Base-by-base conservation (phyloP, 2,113 vertebrate genomes). In the Anoura caudifer region DNA sequence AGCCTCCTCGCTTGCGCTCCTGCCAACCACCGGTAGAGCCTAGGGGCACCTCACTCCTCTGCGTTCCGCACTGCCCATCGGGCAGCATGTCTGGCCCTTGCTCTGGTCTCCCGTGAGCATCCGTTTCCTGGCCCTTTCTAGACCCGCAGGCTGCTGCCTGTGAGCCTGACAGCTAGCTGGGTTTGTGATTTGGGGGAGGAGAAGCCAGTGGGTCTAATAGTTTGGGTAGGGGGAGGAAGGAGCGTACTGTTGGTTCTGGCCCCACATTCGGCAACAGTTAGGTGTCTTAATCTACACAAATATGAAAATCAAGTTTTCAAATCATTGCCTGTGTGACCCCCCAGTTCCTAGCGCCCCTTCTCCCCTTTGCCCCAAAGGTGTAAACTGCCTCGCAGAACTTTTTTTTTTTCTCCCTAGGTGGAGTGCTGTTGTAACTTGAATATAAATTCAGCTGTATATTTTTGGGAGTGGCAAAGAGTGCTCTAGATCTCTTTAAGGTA, bases 121-220 rank as follows among this genome's bases (percentile, higher is more conserved):
- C 69, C 28, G 54, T 95, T 96, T 91, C 69, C 72, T 86, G 61
- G 52, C 47, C 33, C 11, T 81, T 90, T 81, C 33, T 36, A 75
- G 54, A 75, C 22, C 17, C 22, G 24, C 69, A 90, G 52, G 45
- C 80, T 72, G 76, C 72, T 7, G n/a, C 19, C 61, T 14, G 33
- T 22, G 76, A 90, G 76, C 86, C 59, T 96, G 93, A 91, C 92
- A 82, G 52, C 76, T 33, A 67, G 59, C 87, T 41, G 93, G 91
- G 33, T 69, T 79, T 97, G 72, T 82, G 87, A 54, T 47, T 52
- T 90, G 67, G 94, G 81, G 81, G 84, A 91, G 91, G 92, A 94
- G 84, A 95, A 33, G 73, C 90, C n/a, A 20, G 67, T 50, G 67
- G 54, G 75, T 56, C 69, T 61, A 52, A 17, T 16, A 8, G 80